phyloP scores from a whole-genome alignment of 2,797 vertebrate genomes.

The Galaxias olidus region DNA sequence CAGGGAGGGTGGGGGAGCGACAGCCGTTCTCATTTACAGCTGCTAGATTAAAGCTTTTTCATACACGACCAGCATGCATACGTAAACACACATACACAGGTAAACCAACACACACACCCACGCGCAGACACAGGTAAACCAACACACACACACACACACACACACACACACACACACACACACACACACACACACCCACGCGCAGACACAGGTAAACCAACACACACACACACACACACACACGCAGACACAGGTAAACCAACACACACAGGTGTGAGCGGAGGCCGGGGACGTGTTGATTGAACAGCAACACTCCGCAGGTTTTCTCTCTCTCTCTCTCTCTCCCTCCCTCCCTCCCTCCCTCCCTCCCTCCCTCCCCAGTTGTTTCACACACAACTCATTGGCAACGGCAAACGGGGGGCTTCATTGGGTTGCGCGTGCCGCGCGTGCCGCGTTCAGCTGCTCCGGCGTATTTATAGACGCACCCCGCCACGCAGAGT shows the following conservation, averaged over 20 bases:
- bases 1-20: not conserved
- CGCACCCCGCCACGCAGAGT: too few species aligned
- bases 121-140: conserved; percentile 11
- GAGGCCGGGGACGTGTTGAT: conserved; percentile 47
- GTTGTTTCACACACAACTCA: too few species aligned
- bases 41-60: conserved; percentile 1
- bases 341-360: too few species aligned
- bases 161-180: conserved; percentile 8
- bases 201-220: conserved; percentile 12
- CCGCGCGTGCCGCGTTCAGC: too few species aligned
- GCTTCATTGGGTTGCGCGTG: too few species aligned
- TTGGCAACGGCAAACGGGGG: too few species aligned
- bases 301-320: conserved; percentile 17
- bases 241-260: not conserved
- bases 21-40: not conserved
- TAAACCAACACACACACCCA: not conserved
- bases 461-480: too few species aligned
- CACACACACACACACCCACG: conserved; percentile 19
- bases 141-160: conserved; percentile 8
- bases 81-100: not conserved
- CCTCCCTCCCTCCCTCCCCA: too few species aligned
- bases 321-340: too few species aligned
- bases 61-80: not conserved
- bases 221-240: conserved; percentile 5
- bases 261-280: not conserved